Base-by-base conservation (phyloP, 2,888 invertebrate genomes). In the Volucella zonaria region DNA sequence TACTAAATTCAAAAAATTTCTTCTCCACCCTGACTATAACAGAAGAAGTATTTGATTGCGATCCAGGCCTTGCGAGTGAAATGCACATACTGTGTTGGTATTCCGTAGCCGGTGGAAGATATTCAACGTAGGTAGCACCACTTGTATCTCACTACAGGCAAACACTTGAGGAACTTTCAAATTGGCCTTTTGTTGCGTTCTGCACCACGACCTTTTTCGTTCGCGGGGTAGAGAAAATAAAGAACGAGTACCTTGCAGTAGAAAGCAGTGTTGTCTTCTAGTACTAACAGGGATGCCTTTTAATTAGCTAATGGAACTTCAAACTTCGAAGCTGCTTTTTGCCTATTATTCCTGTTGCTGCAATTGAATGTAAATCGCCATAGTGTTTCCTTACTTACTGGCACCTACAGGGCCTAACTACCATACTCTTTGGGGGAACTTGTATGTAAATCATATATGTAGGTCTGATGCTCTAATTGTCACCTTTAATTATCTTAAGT, bases 271-370 rank as follows among this genome's bases (percentile, higher is more conserved):
- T 51, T 61, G 45, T 49, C 56, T 51, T 51, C 31, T 23, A 43
- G 52, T 54, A 6, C 49, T 49, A 49, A 40, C 49, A 11, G 43
- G 14, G 12, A 18, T 47, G 79, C 51, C 49, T 79, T 79, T 79
- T 79, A 83, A 83, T 83, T 83, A 83, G 82, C 70, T 66, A 83
- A 83, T 83, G 82, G 82, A 83, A 75, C 49, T 79, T 79, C 31
- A 74, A 83, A 79, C 75, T 79, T 66, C 45, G 62, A 52, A 79
- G 59, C 47, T 59, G 31, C 64, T 38, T 70, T 54, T 23, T 61
- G 59, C 54, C 52, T 62, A 31, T 75, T 75, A 45, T 66, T 70
- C 42, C 56, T 47, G 42, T 52, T 54, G 79, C 14, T 49, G 70
- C 61, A 79, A 79, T 79, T 75, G 68, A 83, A 54, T 70, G 64